Evolutionary conservation across 64 coral and sea anemone species (phyloP).

Genomic region (Astreopora myriophthalma): DNA sequence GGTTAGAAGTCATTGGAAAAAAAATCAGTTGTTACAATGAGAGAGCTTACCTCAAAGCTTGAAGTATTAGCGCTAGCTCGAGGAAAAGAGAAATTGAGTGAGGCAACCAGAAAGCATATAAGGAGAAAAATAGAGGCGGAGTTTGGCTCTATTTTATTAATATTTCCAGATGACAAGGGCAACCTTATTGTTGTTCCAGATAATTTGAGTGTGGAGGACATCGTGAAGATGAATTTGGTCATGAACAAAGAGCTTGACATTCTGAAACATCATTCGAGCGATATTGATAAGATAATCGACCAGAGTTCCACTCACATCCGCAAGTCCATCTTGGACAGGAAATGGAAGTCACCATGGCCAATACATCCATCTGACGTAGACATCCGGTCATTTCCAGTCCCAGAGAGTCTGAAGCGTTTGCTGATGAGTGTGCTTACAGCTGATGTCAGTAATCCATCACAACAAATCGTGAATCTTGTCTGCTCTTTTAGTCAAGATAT

Average conservation of each 20-base stretch:
- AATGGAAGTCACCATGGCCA: too few relatives aligned
- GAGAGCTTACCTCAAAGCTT: constrained; percentile 13
- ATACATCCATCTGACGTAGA: too few relatives aligned
- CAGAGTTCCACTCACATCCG: background rate
- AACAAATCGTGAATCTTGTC: background rate
- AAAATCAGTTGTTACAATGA: too few relatives aligned
- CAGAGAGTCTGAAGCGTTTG: background rate
- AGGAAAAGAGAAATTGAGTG: constrained; percentile 10
- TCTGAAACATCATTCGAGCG: background rate
- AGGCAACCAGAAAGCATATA: constrained; percentile 49
- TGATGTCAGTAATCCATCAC: background rate
- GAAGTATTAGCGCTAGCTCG: constrained; percentile 6
- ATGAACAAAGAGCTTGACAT: constrained; percentile 25
- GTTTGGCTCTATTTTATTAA: too few relatives aligned
- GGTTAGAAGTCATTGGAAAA: too few relatives aligned
- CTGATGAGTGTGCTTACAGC: background rate
- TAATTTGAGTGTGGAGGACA: background rate
- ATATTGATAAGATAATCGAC: background rate
- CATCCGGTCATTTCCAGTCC: too few relatives aligned
- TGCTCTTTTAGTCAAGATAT: constrained; percentile 10
- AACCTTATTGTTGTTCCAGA: constrained; percentile 1
- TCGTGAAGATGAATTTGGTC: background rate
- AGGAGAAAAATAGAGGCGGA: constrained; percentile 41
- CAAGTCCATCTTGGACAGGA: background rate
- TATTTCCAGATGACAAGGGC: background rate